Conservation (phyloP, 2,888 invertebrate genomes). For the Rhagonycha lutea region DNA sequence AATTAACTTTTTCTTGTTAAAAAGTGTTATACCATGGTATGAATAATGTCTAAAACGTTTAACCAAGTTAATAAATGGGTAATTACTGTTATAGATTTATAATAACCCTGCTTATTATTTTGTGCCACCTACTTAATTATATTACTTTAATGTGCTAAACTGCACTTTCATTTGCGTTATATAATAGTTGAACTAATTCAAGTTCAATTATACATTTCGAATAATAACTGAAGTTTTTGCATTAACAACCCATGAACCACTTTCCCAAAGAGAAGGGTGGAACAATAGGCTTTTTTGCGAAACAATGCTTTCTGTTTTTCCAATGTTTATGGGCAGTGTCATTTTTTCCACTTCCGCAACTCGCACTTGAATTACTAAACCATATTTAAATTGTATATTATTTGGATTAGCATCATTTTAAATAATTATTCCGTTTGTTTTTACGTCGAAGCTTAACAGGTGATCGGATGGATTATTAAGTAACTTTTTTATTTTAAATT, state of each 20-base stretch:
- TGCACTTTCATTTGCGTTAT: not conserved
- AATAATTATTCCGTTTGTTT: not conserved
- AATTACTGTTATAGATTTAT: not conserved
- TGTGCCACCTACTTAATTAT: not conserved
- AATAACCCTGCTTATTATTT: not conserved
- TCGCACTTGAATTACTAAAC: not conserved
- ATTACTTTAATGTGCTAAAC: not conserved
- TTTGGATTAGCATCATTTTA: not conserved
- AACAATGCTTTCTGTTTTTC: not conserved
- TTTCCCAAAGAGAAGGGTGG: not conserved
- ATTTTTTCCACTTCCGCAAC: not conserved
- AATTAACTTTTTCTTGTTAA: not conserved
- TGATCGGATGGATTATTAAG: not conserved
- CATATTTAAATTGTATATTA: not conserved
- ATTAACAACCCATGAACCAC: not conserved
- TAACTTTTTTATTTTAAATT: not conserved
- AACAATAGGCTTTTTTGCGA: not conserved
- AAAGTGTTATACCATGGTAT: too few relatives aligned
- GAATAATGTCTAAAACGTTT: not conserved
- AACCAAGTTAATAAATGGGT: not conserved
- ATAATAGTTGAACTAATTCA: not conserved
- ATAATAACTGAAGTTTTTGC: not conserved
- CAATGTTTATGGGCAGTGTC: not conserved
- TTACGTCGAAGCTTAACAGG: not conserved
- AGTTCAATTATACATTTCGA: not conserved